phyloP scores from a whole-genome alignment of 2,888 invertebrate genomes.

The Athetis lepigone region DNA sequence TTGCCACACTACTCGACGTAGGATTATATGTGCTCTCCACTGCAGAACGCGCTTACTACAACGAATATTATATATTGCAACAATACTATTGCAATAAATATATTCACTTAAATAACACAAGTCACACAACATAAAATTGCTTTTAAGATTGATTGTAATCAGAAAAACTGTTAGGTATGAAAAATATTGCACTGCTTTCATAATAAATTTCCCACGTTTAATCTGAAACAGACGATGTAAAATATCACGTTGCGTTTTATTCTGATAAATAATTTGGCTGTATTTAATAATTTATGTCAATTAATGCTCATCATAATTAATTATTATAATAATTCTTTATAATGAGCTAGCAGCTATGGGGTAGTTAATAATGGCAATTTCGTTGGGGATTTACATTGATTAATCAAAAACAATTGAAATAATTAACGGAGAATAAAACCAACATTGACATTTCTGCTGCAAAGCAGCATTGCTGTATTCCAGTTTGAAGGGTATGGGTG shows the following conservation, averaged over 20 bases:
- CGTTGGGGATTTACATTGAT: background rate
- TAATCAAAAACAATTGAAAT: background rate
- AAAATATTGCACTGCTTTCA: conserved; percentile 12
- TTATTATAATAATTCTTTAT: background rate
- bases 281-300: conserved; percentile 20
- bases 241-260: conserved; percentile 23
- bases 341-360: background rate
- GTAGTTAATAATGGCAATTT: background rate
- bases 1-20: no score
- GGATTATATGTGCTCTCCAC: no score
- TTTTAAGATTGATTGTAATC: conserved; percentile 33
- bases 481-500: no score
- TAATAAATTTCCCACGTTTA: conserved; percentile 47
- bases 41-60: no score
- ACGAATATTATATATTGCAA: no score
- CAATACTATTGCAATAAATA: no score
- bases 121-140: conserved; percentile 17
- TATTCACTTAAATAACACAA: no score
- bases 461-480: no score
- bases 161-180: conserved; percentile 26
- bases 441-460: no score
- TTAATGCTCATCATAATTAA: background rate
- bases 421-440: no score
- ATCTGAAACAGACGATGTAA: conserved; percentile 22
- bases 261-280: conserved; percentile 16